Evolutionary conservation across 2,797 vertebrate genomes (phyloP).

Genomic region (Garrulus glandarius): DNA sequence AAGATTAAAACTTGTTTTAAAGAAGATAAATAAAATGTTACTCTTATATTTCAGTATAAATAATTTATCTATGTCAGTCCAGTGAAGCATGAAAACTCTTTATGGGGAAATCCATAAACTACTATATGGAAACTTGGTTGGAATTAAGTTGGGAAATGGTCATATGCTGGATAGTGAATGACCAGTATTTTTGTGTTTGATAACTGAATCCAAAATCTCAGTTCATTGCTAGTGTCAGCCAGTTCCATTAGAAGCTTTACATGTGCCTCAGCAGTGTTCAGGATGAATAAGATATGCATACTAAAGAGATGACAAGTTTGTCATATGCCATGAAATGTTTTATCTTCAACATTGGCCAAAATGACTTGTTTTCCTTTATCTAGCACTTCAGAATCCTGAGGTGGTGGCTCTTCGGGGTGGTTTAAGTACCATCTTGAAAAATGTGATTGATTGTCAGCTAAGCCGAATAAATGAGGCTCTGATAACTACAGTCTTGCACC

Average conservation of each 20-base stretch:
- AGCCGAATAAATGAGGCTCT: conserved; percentile 98
- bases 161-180: neutral
- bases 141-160: neutral
- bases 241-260: neutral
- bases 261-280: neutral
- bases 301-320: neutral
- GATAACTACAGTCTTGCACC: conserved; percentile 96
- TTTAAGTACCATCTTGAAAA: conserved; percentile 96
- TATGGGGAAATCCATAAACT: neutral
- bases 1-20: neutral
- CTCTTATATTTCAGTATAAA: neutral
- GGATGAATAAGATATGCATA: neutral
- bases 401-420: conserved; percentile 94
- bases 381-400: conserved; percentile 97
- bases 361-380: conserved; percentile 10
- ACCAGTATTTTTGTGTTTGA: neutral
- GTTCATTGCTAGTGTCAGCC: neutral
- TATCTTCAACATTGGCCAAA: neutral
- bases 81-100: neutral
- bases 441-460: conserved; percentile 96
- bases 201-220: neutral
- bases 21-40: neutral
- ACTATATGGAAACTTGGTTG: neutral
- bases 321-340: neutral
- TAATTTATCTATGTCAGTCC: neutral